Conservation (phyloP, 2,113 vertebrate species). For the Chauna torquata region DNA sequence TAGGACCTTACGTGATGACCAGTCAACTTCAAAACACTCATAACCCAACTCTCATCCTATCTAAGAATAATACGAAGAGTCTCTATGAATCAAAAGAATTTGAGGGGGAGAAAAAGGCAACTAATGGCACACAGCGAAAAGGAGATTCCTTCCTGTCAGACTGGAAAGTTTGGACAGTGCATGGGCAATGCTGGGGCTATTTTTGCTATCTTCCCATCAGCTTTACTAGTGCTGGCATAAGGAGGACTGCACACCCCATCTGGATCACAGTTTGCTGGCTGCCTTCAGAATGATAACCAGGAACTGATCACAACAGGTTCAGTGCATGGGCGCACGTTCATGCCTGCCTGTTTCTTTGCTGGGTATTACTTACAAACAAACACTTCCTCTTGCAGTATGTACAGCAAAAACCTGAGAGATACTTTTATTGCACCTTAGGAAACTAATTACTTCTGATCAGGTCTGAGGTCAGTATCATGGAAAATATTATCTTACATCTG, state of each 20-base stretch:
- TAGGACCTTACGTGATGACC: conserved; percentile 45
- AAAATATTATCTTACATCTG: conserved; percentile 60
- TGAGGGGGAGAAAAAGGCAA: not conserved
- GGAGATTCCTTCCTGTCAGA: not conserved
- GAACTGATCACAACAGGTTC: not conserved
- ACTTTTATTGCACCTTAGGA: conserved; percentile 27
- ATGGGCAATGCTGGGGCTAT: not conserved
- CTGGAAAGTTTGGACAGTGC: not conserved
- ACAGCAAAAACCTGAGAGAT: not conserved
- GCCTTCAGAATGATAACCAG: not conserved
- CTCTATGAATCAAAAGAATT: not conserved
- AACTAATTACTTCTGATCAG: conserved; percentile 74
- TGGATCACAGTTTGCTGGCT: not conserved
- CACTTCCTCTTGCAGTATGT: not conserved
- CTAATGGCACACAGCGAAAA: not conserved
- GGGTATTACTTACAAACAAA: not conserved
- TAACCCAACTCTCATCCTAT: conserved; percentile 5
- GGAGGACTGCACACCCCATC: not conserved
- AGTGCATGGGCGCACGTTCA: not conserved
- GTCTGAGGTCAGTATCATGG: conserved; percentile 55
- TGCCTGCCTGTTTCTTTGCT: not conserved
- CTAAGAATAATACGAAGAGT: not conserved
- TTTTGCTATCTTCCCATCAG: not conserved
- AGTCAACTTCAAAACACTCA: conserved; percentile 73
- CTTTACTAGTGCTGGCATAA: not conserved